A percentile compares a stretch with the other conserved stretches of the same genome.
Evolutionary conservation across 2,113 vertebrate species (phyloP).

Genomic region (Chaetodon auriga): DNA sequence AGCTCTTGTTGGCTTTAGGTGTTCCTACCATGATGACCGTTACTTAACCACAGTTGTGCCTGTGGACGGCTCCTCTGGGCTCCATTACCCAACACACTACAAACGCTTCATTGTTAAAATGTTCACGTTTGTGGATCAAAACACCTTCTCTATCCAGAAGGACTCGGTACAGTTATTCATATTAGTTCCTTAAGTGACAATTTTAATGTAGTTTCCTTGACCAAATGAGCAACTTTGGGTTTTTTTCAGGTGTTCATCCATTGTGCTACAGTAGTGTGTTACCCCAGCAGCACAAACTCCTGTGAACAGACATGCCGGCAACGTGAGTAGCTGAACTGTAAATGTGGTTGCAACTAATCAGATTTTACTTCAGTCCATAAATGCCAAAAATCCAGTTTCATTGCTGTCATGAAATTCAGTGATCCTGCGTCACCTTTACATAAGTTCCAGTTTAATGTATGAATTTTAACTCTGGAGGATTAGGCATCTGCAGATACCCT

Average conservation of each 20-base stretch:
- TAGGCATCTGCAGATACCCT: not conserved
- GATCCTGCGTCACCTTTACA: not conserved
- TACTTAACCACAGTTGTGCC: conserved; percentile 75
- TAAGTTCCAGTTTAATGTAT: not conserved
- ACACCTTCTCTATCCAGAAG: not conserved
- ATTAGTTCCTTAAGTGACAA: not conserved
- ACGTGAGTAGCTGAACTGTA: conserved; percentile 70
- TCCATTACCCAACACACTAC: conserved; percentile 75
- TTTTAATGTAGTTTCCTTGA: rapidly evolving
- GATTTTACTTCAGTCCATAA: not conserved
- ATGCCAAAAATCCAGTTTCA: not conserved
- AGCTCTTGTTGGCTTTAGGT: conserved; percentile 61
- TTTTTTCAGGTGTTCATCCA: conserved; percentile 79
- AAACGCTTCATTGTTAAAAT: conserved; percentile 81
- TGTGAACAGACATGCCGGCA: conserved; percentile 75
- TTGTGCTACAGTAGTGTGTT: conserved; percentile 77
- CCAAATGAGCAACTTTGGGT: not conserved
- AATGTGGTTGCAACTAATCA: not conserved
- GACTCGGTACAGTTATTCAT: conserved; percentile 63
- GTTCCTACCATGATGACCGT: conserved; percentile 79
- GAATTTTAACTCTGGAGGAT: too few species aligned
- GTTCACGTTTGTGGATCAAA: conserved; percentile 79
- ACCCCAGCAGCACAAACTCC: conserved; percentile 55
- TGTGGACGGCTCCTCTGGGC: conserved; percentile 66
- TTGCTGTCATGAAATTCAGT: not conserved